phyloP scores from a whole-genome alignment of 2,113 vertebrate genomes.

The Loxodonta africana region DNA sequence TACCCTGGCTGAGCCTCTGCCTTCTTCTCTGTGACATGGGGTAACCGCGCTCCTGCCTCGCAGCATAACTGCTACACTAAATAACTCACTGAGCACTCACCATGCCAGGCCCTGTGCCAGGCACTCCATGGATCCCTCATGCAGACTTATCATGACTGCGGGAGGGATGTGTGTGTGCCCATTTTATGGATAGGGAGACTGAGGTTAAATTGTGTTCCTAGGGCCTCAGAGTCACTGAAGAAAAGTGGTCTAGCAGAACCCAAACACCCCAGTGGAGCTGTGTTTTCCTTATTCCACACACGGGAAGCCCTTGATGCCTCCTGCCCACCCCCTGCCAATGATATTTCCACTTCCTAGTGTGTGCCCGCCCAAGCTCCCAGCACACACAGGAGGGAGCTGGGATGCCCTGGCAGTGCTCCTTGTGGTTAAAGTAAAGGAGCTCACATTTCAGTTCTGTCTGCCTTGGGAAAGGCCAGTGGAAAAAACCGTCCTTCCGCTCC shows the following conservation, averaged over 20 bases:
- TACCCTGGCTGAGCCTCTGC: not conserved
- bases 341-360: not conserved
- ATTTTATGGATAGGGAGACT: not conserved
- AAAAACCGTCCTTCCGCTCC: not conserved
- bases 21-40: not conserved
- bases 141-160: not conserved
- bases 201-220: not conserved
- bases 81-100: not conserved
- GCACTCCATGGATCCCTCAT: rapidly evolving
- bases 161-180: not conserved
- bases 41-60: too few species aligned
- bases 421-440: conserved; percentile 19
- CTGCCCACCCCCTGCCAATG: rapidly evolving
- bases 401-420: not conserved
- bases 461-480: conserved; percentile 66
- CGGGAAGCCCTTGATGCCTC: not conserved
- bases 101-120: rapidly evolving
- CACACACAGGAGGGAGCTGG: not conserved
- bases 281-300: not conserved
- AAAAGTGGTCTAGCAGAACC: not conserved
- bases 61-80: rapidly evolving
- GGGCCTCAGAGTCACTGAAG: not conserved
- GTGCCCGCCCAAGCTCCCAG: not conserved
- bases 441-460: conserved; percentile 69
- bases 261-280: not conserved